These are phyloP conservation scores for Anhinga rufa DNA, from an alignment of 2,113 vertebrate species.

Conservation along the genomic window DNA sequence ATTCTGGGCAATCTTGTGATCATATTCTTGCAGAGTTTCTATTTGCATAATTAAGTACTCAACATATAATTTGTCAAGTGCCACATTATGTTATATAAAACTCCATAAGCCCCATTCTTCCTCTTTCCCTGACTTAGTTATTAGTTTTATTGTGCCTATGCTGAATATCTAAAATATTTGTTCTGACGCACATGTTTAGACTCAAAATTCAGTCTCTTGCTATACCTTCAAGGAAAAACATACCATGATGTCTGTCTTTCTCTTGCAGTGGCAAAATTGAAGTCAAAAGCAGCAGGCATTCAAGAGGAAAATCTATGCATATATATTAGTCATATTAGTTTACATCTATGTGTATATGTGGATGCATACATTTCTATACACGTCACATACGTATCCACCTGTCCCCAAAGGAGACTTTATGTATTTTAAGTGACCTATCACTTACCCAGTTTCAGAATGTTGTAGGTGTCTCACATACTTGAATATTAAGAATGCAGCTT, in stretches of 20 bases:
- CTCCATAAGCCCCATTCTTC: neutral
- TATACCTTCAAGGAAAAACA: neutral
- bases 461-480: neutral
- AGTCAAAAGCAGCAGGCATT: neutral
- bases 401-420: neutral
- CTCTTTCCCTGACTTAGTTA: neutral
- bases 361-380: neutral
- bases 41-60: neutral
- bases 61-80: neutral
- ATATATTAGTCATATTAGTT: neutral
- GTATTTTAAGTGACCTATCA: neutral
- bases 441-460: neutral
- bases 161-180: neutral
- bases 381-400: neutral
- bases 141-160: neutral
- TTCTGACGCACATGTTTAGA: neutral
- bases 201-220: neutral
- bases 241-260: neutral
- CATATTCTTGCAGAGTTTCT: neutral
- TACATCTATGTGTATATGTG: neutral
- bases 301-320: neutral
- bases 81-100: neutral
- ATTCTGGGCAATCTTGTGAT: neutral
- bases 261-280: neutral
- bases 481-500: neutral